phyloP scores from a whole-genome alignment of 2,797 vertebrate species.

The Coccyzus lansbergi region DNA sequence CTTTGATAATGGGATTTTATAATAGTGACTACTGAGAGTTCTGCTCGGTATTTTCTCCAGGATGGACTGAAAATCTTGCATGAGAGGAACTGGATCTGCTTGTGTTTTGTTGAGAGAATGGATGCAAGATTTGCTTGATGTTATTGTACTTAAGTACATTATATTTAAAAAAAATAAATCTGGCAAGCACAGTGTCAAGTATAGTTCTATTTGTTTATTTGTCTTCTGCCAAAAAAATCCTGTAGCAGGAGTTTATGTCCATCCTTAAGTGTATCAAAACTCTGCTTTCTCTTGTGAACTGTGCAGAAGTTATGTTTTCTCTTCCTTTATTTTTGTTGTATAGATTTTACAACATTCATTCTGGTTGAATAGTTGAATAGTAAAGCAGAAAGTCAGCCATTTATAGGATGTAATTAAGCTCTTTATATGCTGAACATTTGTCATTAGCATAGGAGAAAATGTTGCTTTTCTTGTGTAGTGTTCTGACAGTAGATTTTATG shows the following conservation, averaged over 20 bases:
- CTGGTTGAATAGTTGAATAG: conserved; percentile 61
- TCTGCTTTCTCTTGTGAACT: conserved; percentile 40
- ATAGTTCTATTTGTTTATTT: conserved; percentile 8
- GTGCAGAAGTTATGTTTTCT: conserved; percentile 56
- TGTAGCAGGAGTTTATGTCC: neutral
- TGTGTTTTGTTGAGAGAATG: neutral
- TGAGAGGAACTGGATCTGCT: neutral
- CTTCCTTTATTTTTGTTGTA: conserved; percentile 48
- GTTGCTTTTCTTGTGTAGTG: neutral
- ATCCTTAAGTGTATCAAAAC: neutral
- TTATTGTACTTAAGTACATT: conserved; percentile 39
- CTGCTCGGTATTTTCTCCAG: neutral
- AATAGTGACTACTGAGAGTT: neutral
- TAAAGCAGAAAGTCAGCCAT: conserved; percentile 68
- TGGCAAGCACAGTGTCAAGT: neutral
- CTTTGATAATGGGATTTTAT: neutral
- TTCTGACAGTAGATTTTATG: conserved; percentile 16
- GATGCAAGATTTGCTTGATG: neutral
- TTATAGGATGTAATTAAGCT: conserved; percentile 71
- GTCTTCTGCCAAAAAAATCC: neutral
- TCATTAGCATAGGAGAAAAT: conserved; percentile 32
- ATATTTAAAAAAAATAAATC: neutral
- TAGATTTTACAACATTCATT: conserved; percentile 57
- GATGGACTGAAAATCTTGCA: neutral
- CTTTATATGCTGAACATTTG: conserved; percentile 66